phyloP scores from a whole-genome alignment of 2,113 vertebrate genomes.

The Engystomops pustulosus region DNA sequence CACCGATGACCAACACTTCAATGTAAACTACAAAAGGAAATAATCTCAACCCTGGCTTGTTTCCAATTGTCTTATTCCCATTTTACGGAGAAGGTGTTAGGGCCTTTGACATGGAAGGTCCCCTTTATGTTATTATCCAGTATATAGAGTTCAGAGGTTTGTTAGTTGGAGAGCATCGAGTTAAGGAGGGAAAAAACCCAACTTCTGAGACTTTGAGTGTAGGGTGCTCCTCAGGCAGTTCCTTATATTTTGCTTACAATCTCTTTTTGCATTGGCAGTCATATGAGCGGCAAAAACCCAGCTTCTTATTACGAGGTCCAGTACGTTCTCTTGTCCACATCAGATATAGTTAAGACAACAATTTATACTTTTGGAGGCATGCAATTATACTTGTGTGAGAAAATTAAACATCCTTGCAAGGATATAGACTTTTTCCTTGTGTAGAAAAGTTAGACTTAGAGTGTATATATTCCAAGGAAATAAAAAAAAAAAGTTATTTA shows the following conservation, averaged over 20 bases:
- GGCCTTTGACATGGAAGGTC: neutral
- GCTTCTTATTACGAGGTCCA: neutral
- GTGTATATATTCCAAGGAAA: neutral
- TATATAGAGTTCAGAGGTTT: neutral
- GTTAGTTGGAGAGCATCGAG: neutral
- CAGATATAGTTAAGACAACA: constrained; percentile 10
- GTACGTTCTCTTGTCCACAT: neutral
- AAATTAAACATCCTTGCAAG: neutral
- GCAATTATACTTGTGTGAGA: neutral
- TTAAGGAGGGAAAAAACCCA: constrained; percentile 41
- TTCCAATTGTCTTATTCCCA: neutral
- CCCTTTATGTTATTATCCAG: constrained; percentile 5
- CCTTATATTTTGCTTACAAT: constrained; percentile 29
- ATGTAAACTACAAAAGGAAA: no score
- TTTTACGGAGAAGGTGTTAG: neutral
- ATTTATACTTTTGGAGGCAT: neutral
- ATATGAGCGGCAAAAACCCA: constrained; percentile 45
- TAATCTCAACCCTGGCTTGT: neutral
- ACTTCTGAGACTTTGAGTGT: neutral
- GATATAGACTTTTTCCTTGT: neutral
- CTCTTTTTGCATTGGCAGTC: constrained; percentile 25
- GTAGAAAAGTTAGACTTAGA: neutral
- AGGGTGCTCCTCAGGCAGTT: neutral
- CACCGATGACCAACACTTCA: neutral
- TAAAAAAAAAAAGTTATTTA: neutral